Conservation (phyloP, 2,797 vertebrate genomes). For the Cynodonichthys magdalenae region DNA sequence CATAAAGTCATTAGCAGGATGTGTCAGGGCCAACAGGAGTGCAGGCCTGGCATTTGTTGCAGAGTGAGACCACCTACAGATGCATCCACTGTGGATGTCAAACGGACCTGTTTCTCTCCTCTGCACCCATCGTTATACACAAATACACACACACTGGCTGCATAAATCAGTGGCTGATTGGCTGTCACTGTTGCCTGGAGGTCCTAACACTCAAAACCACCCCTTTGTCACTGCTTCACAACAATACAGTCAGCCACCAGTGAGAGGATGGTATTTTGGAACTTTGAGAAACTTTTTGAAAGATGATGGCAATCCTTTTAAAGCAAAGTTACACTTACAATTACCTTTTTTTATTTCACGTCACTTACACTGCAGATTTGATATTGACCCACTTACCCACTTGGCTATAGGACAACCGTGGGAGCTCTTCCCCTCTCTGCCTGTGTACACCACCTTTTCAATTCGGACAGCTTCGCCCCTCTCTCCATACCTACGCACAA, state of each 20-base stretch:
- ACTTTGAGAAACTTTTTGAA: slow-evolving; percentile 7
- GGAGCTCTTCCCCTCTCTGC: slow-evolving; percentile 96
- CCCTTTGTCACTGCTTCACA: slow-evolving; percentile 3
- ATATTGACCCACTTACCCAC: slow-evolving; percentile 87
- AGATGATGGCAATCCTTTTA: not conserved
- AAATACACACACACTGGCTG: slow-evolving; percentile 30
- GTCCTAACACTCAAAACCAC: slow-evolving; percentile 7
- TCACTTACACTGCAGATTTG: not conserved
- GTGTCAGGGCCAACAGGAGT: slow-evolving; percentile 29
- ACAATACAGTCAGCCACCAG: not conserved
- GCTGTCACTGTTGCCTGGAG: slow-evolving; percentile 28
- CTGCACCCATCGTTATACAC: slow-evolving; percentile 29
- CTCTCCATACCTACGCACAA: slow-evolving; percentile 87
- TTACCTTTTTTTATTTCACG: not conserved
- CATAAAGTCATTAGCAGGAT: slow-evolving; percentile 60
- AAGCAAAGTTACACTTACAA: not conserved
- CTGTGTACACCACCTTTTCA: slow-evolving; percentile 95
- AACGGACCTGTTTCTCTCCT: slow-evolving; percentile 23
- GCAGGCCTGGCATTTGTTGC: slow-evolving; percentile 30
- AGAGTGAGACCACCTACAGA: slow-evolving; percentile 49
- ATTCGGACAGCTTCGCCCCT: slow-evolving; percentile 94
- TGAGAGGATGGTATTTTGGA: not conserved
- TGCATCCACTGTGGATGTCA: slow-evolving; percentile 53
- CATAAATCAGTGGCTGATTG: slow-evolving; percentile 38
- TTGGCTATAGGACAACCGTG: slow-evolving; percentile 97